phyloP scores from a whole-genome alignment of 2,888 invertebrate genomes.

The Ophonus ardosiacus region DNA sequence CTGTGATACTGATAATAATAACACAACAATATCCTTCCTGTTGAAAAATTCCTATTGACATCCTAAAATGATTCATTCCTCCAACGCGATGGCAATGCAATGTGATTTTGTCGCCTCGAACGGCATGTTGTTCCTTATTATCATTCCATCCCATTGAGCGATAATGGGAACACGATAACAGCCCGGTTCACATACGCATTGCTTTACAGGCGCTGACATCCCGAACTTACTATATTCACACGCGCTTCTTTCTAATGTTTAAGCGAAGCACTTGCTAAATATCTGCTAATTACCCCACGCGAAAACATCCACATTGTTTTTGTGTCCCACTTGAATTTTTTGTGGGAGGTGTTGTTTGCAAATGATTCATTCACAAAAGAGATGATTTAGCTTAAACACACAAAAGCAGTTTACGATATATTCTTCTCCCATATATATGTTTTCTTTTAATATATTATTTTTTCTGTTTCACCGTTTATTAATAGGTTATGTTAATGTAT shows the following conservation, averaged over 20 bases:
- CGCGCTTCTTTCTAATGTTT: neutral
- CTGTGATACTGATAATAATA: neutral
- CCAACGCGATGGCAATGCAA: neutral
- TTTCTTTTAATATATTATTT: no score
- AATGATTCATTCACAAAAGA: constrained; percentile 29
- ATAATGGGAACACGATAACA: constrained; percentile 64
- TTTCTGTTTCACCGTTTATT: no score
- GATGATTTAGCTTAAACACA: neutral
- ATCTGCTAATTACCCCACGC: constrained; percentile 33
- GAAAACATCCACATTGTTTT: neutral
- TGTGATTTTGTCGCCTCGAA: neutral
- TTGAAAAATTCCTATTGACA: neutral
- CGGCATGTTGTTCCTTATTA: constrained; percentile 58
- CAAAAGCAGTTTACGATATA: no score
- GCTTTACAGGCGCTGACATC: constrained; percentile 1
- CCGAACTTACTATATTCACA: neutral
- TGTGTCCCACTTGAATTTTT: neutral
- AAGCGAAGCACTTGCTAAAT: constrained; percentile 9
- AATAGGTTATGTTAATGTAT: no score
- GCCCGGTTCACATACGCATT: constrained; percentile 58
- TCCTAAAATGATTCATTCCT: constrained; percentile 38
- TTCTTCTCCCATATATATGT: no score
- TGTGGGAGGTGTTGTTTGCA: constrained; percentile 4
- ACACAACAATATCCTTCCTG: neutral
- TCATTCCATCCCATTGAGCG: constrained; percentile 62